Evolutionary conservation across 2,797 vertebrate species (phyloP), one percentile per base, ranked within the genome.

Genomic region (Enteromius radiatus): DNA sequence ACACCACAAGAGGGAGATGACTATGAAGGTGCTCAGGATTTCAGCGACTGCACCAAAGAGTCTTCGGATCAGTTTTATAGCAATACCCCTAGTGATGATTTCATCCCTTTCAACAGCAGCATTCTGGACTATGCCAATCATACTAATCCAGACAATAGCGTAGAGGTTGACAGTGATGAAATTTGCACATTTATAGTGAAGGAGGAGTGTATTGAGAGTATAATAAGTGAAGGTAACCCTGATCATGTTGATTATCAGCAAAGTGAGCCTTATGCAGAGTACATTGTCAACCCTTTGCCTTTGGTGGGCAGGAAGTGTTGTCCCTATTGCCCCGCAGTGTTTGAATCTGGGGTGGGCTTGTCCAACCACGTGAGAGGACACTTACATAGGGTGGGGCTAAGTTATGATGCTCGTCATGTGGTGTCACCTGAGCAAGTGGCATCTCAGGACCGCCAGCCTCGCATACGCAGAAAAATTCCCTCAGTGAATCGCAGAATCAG

Each of bases 311-410:
- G 94, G 87, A 97, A 96, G 89, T 94, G 92, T 0, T 97, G 97
- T 85, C 96, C 96, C 0, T 97, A 97, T 85, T 97, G 97, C 90
- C 96, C 97, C 47, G 96, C 97, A 84, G 92, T 95, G 71, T 98
- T 98, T 91, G 95, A 97, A 92, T 97, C 97, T 15, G 97, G 97
- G 85, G 97, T 97, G 90, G 96, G 96, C 59, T 92, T 98, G 91
- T 98, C 96, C 87, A 97, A 97, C 93, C 97, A 98, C 1, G 96
- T 98, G 78, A 94, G 97, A 87, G 97, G 97, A 82, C 97, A 98
- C 92, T 96, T 98, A 85, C 96, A 98, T 89, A 94, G 97, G 91
- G 96, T 96, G 78, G 97, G 97, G 76, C 90, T 98, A 89, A 97
- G 96, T 88, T 98, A 97, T 41, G 95, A 97, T 84, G 96, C 96